Conservation (phyloP, 2,113 vertebrate genomes). For the Hiodon alosoides region DNA sequence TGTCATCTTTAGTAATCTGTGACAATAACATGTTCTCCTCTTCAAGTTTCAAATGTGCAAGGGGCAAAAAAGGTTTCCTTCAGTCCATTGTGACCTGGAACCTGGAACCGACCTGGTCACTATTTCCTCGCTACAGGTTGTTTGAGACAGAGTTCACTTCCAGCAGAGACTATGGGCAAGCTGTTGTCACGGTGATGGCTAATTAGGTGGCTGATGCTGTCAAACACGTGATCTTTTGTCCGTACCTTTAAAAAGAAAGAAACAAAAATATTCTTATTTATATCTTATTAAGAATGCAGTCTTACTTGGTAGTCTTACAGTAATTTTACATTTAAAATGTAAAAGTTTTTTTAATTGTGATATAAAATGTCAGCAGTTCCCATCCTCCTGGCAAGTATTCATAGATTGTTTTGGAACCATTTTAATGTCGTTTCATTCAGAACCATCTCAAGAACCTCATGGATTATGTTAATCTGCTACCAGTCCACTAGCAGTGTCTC, state of each 20-base stretch:
- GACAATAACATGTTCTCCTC: constrained; percentile 38
- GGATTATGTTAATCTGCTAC: too few relatives aligned
- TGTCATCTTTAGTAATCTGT: constrained; percentile 40
- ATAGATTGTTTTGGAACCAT: too few relatives aligned
- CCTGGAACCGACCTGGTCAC: constrained; percentile 48
- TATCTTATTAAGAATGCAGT: background rate
- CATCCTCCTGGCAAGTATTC: too few relatives aligned
- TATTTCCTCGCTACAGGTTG: constrained; percentile 82
- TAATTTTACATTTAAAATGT: background rate
- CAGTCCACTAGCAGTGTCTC: too few relatives aligned
- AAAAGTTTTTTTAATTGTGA: too few relatives aligned
- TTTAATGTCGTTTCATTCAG: too few relatives aligned
- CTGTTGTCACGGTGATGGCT: constrained; percentile 89
- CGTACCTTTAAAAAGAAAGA: constrained; percentile 72
- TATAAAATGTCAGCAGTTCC: too few relatives aligned
- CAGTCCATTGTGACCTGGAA: constrained; percentile 28
- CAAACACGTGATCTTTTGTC: constrained; percentile 92
- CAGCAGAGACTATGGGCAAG: constrained; percentile 91
- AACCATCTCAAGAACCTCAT: too few relatives aligned
- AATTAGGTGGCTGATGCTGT: constrained; percentile 96
- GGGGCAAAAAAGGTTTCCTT: constrained; percentile 34
- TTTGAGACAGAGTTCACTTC: constrained; percentile 91
- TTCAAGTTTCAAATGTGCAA: constrained; percentile 54
- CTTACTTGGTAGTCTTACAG: too few relatives aligned
- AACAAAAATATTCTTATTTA: constrained; percentile 7